Evolutionary conservation across 2,797 vertebrate species (phyloP).

Genomic region (Sebastes kiyomatsui): DNA sequence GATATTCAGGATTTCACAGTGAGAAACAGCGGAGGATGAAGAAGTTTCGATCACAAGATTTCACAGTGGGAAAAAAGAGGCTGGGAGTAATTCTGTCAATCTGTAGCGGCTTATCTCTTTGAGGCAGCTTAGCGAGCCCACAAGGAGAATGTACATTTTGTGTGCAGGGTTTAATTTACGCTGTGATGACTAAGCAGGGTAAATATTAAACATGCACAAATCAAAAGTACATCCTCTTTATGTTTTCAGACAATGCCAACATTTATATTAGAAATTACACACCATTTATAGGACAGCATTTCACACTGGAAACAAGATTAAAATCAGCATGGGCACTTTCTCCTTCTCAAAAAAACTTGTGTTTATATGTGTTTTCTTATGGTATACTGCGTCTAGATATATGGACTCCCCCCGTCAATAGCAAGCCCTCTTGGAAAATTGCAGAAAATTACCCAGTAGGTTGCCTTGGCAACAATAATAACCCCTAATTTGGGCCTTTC

Average conservation of each 20-base stretch:
- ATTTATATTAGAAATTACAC: conserved; percentile 13
- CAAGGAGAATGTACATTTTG: conserved; percentile 45
- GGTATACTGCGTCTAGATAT: conserved; percentile 12
- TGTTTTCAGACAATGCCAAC: conserved; percentile 11
- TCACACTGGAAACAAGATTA: background rate
- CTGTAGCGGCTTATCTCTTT: conserved; percentile 67
- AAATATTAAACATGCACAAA: conserved; percentile 56
- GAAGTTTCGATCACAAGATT: conserved; percentile 53
- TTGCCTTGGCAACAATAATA: conserved; percentile 85
- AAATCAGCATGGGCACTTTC: background rate
- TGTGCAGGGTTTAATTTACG: conserved; percentile 58
- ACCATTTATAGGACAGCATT: background rate
- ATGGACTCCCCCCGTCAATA: conserved; percentile 60
- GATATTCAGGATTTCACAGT: conserved; percentile 17
- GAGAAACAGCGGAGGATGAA: conserved; percentile 30
- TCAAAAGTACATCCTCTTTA: conserved; percentile 25
- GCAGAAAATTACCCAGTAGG: conserved; percentile 79
- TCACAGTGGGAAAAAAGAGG: conserved; percentile 46
- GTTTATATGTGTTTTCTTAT: conserved; percentile 46
- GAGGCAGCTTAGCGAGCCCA: conserved; percentile 51
- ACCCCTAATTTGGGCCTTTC: conserved; percentile 80
- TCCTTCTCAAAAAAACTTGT: background rate
- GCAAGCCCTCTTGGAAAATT: conserved; percentile 73
- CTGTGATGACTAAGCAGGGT: conserved; percentile 64
- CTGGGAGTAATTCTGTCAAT: conserved; percentile 49